phyloP scores from a whole-genome alignment of 2,888 invertebrate species.

The Megalurothrips usitatus region DNA sequence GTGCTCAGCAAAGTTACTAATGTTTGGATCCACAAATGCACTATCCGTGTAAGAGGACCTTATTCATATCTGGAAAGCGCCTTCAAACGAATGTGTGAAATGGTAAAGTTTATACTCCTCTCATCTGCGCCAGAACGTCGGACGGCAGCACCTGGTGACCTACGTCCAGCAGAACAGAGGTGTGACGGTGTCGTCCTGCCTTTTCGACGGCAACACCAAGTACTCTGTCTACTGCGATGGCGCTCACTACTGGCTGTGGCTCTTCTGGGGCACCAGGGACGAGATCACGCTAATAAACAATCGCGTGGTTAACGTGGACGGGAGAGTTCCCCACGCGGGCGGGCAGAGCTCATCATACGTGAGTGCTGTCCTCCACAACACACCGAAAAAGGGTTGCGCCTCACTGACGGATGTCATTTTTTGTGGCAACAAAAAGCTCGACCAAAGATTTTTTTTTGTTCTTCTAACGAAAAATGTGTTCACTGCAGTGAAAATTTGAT shows the following conservation, averaged over 20 bases:
- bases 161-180: slow-evolving; percentile 2
- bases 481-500: neutral
- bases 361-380: too few relatives aligned
- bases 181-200: slow-evolving; percentile 27
- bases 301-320: slow-evolving; percentile 25
- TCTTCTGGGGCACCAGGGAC: slow-evolving; percentile 30
- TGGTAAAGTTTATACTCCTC: too few relatives aligned
- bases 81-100: too few relatives aligned
- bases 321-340: slow-evolving; percentile 29
- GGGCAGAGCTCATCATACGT: neutral
- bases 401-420: too few relatives aligned
- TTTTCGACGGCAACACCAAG: slow-evolving; percentile 30
- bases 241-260: slow-evolving; percentile 32
- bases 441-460: too few relatives aligned
- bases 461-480: too few relatives aligned
- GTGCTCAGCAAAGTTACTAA: slow-evolving; percentile 10
- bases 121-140: slow-evolving; percentile 30
- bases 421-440: too few relatives aligned
- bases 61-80: too few relatives aligned
- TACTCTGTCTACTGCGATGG: slow-evolving; percentile 32
- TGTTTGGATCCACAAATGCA: slow-evolving; percentile 29
- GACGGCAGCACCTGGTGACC: slow-evolving; percentile 32
- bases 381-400: too few relatives aligned
- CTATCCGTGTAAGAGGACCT: too few relatives aligned
- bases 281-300: slow-evolving; percentile 30